Evolutionary conservation across 2,113 vertebrate species (phyloP).

Genomic region (Pagrus major): DNA sequence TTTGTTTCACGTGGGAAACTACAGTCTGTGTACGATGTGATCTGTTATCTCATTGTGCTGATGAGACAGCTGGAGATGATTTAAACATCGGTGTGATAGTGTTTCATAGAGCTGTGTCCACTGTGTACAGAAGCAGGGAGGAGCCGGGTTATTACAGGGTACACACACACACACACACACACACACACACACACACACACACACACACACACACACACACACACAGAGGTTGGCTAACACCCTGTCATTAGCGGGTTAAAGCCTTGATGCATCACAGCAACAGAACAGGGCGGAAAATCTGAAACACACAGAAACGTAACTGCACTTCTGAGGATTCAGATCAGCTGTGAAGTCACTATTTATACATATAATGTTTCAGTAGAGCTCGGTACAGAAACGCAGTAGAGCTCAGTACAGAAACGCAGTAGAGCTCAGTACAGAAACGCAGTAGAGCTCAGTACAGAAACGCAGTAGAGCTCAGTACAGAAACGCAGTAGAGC

Average conservation of each 20-base stretch:
- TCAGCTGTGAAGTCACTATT: neutral
- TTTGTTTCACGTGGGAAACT: no score
- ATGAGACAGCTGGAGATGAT: neutral
- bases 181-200: conserved; percentile 16
- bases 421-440: no score
- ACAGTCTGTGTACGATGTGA: no score
- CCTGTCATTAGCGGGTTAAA: conserved; percentile 66
- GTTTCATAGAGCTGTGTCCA: no score
- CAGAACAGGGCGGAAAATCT: conserved; percentile 39
- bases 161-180: conserved; percentile 33
- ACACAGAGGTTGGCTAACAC: conserved; percentile 51
- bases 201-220: conserved; percentile 31
- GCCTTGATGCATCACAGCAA: conserved; percentile 18
- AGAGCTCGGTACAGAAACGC: no score
- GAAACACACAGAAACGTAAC: conserved; percentile 1
- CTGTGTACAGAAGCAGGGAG: conserved; percentile 28
- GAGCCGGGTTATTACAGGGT: conserved; percentile 53
- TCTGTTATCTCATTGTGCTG: neutral
- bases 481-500: no score
- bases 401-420: no score
- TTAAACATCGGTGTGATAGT: no score
- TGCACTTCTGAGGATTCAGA: neutral
- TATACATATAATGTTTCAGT: no score
- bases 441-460: no score
- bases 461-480: no score